Base-by-base conservation (phyloP, 2,797 vertebrate species). In the Halcyon smyrnensis region DNA sequence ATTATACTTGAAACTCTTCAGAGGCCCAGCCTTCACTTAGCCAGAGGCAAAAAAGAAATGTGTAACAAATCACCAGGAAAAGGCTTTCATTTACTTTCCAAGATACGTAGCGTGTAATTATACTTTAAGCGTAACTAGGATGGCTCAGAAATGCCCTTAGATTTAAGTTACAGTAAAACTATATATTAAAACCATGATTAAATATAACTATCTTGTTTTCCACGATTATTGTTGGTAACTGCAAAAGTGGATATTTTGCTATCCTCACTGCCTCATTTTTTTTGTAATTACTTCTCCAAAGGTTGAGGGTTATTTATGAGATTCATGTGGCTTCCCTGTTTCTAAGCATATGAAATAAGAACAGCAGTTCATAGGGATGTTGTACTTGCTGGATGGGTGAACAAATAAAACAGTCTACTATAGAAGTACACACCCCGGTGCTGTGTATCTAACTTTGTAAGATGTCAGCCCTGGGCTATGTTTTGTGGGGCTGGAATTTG, bases 1-100 rank as follows among this genome's bases (percentile, higher is more conserved):
- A 97, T 97, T 98, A 96, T 97, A 97, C 95, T 97, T 96, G 96
- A 97, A 98, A 98, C 95, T 95, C 96, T 98, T 98, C 97, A 95
- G 98, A 98, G 96, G 90, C 87, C 92, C 97, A 96, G 97, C 91
- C 97, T 98, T 97, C 97, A 96, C 85, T 95, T 97, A 96, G 96
- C 97, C 97, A 97, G 80, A 96, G 97, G 97, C 96, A 97, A 96
- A 97, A 96, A 96, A 96, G 90, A 97, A 97, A 98, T 97, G 91
- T 97, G 96, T 96, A 98, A 98, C 96, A 98, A 98, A 98, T 98
- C 98, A 96, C 95, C 54, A 96, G 93, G 91, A 97, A 98, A 98
- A 95, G 86, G 74, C 94, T 98, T 98, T 98, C 97, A 98, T 98
- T 98, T 98, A 95, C 96, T 98, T 98, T 97, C 94, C 89, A 97